A percentile compares a stretch with the other conserved stretches of the same genome.
phyloP scores from a whole-genome alignment of 2,888 invertebrate genomes.

The Erpobdella octoculata region DNA sequence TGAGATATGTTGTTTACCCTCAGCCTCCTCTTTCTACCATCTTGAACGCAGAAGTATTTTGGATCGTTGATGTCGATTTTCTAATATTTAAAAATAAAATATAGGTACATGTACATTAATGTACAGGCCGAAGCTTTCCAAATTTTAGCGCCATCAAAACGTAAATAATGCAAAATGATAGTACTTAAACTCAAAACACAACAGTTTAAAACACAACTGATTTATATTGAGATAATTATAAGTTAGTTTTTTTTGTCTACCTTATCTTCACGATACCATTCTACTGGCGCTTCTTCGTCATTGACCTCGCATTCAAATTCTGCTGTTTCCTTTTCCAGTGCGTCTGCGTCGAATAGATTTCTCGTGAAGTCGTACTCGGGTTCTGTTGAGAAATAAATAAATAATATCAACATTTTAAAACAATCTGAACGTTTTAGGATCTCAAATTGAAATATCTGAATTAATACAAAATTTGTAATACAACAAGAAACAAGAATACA shows the following conservation, averaged over 20 bases:
- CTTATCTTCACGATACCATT: conserved; percentile 67
- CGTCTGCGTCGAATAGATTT: conserved; percentile 86
- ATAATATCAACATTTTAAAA: not conserved
- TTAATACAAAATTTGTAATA: not conserved
- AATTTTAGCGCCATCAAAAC: too few relatives aligned
- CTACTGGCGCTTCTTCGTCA: conserved; percentile 86
- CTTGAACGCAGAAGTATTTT: conserved; percentile 66
- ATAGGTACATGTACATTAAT: not conserved
- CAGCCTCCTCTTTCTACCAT: conserved; percentile 85
- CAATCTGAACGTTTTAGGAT: not conserved
- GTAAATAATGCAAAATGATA: too few relatives aligned
- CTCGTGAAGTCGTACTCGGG: conserved; percentile 64
- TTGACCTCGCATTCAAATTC: conserved; percentile 90
- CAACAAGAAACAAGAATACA: not conserved
- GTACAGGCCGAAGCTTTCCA: too few relatives aligned
- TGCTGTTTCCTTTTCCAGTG: conserved; percentile 81
- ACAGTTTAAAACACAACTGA: too few relatives aligned
- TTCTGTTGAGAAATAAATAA: conserved; percentile 58
- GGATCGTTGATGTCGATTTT: conserved; percentile 35
- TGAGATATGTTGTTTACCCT: conserved; percentile 75
- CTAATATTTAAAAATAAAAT: conserved; percentile 3
- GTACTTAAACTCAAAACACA: too few relatives aligned
- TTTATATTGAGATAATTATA: too few relatives aligned
- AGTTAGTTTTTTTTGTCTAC: too few relatives aligned
- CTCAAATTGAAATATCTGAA: not conserved